Conservation (phyloP, 2,797 vertebrate genomes). For the Rhyacichthys aspro region DNA sequence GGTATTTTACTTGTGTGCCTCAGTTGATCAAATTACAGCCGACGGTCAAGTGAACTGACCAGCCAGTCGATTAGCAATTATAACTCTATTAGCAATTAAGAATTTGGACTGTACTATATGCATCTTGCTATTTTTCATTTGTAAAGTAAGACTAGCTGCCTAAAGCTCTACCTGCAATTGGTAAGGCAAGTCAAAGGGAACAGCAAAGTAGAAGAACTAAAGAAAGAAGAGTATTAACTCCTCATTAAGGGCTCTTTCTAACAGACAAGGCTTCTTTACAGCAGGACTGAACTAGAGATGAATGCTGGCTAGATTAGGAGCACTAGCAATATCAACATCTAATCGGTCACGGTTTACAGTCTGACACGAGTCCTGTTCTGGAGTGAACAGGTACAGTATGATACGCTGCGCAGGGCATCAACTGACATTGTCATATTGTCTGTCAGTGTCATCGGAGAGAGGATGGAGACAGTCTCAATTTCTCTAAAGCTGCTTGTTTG, state of each 20-base stretch:
- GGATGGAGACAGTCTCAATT: slow-evolving; percentile 33
- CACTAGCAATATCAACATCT: background rate
- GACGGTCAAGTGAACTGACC: background rate
- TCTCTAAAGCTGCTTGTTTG: slow-evolving; percentile 65
- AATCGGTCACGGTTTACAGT: background rate
- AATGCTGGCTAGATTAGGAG: background rate
- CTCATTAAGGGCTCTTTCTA: slow-evolving; percentile 7
- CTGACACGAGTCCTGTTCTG: slow-evolving; percentile 4
- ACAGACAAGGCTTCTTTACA: slow-evolving; percentile 8
- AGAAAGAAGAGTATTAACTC: background rate
- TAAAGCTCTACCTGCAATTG: slow-evolving; percentile 64
- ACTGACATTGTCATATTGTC: slow-evolving; percentile 32
- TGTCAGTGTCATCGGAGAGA: slow-evolving; percentile 35
- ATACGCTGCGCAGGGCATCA: slow-evolving; percentile 23
- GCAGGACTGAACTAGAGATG: slow-evolving; percentile 11
- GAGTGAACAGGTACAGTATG: slow-evolving; percentile 30
- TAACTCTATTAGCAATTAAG: background rate
- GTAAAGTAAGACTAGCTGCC: slow-evolving; percentile 56
- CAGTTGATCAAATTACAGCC: slow-evolving; percentile 15
- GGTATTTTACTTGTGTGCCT: slow-evolving; percentile 6
- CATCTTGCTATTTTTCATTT: slow-evolving; percentile 17
- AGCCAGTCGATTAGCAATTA: background rate
- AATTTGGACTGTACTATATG: slow-evolving; percentile 11
- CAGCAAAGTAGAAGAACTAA: slow-evolving; percentile 14
- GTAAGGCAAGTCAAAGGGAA: slow-evolving; percentile 69